A percentile compares a stretch with the other conserved stretches of the same genome.
phyloP scores from a whole-genome alignment of 2,797 vertebrate species.

The Tokudaia muenninki region DNA sequence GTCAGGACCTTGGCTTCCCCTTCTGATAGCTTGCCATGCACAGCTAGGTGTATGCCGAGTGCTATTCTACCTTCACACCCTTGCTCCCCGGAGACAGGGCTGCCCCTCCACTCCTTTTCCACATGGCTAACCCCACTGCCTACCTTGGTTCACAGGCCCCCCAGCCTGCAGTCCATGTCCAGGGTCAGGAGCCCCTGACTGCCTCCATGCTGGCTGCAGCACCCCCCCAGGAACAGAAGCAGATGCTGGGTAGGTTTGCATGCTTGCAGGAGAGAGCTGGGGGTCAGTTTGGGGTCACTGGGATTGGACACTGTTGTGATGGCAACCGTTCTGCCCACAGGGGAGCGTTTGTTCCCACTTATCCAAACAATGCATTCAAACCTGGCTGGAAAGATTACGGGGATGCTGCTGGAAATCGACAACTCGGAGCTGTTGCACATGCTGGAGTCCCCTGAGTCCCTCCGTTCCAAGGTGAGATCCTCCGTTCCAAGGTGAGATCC shows the following conservation, averaged over 20 bases:
- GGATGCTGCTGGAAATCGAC: conserved; percentile 99
- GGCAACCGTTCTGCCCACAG: conserved; percentile 83
- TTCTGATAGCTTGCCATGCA: not conserved
- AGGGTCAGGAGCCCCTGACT: conserved; percentile 98
- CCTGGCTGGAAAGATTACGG: conserved; percentile 98
- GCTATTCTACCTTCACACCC: not conserved
- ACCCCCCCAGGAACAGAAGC: conserved; percentile 99
- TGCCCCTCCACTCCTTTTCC: not conserved
- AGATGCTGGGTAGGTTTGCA: conserved; percentile 95
- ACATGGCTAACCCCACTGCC: not conserved
- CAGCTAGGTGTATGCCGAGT: not conserved
- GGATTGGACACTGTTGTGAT: not conserved
- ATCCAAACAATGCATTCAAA: conserved; percentile 99
- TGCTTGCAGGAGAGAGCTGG: not conserved
- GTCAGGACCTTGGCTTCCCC: not conserved
- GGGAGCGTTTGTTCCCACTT: conserved; percentile 97
- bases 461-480: conserved; percentile 95
- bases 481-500: conserved; percentile 94
- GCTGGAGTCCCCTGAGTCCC: conserved; percentile 98
- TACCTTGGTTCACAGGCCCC: conserved; percentile 87
- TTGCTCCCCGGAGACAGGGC: not conserved
- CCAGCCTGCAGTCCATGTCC: conserved; percentile 97
- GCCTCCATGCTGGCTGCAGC: conserved; percentile 99
- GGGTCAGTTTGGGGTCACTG: too few relatives aligned
- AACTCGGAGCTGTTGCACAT: conserved; percentile 99